Evolutionary conservation across 2,113 vertebrate genomes (phyloP).

Genomic region (Rynchops niger): DNA sequence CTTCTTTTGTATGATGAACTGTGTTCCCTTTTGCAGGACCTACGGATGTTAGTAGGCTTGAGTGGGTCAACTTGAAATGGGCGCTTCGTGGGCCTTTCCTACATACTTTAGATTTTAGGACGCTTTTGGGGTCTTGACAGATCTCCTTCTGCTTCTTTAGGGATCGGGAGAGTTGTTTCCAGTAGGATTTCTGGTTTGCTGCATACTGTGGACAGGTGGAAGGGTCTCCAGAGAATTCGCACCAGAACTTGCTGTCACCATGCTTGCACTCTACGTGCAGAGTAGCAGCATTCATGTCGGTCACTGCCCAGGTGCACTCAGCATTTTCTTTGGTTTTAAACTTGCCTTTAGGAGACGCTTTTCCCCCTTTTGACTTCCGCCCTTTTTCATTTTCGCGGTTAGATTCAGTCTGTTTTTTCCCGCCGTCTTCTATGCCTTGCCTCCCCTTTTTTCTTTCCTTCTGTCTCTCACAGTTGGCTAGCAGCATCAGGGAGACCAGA

Average conservation of each 20-base stretch:
- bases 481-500: constrained; percentile 71
- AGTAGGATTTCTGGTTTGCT: constrained; percentile 73
- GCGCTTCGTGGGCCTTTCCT: constrained; percentile 75
- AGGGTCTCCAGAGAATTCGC: constrained; percentile 81
- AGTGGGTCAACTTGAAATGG: constrained; percentile 75
- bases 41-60: neutral
- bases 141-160: constrained; percentile 81
- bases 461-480: constrained; percentile 62
- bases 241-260: constrained; percentile 64
- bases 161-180: constrained; percentile 83
- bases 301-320: constrained; percentile 81
- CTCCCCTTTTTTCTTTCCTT: constrained; percentile 56
- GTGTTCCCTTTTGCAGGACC: neutral
- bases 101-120: constrained; percentile 82
- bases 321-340: constrained; percentile 77
- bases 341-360: constrained; percentile 68
- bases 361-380: constrained; percentile 23
- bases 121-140: constrained; percentile 72
- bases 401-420: neutral
- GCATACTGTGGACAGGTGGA: constrained; percentile 73
- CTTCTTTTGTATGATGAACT: neutral
- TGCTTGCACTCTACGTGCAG: constrained; percentile 77
- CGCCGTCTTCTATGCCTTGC: neutral
- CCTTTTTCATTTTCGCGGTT: neutral
- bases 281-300: neutral